Conservation (phyloP, 2,113 vertebrate species). For the Oncorhynchus kisutch region DNA sequence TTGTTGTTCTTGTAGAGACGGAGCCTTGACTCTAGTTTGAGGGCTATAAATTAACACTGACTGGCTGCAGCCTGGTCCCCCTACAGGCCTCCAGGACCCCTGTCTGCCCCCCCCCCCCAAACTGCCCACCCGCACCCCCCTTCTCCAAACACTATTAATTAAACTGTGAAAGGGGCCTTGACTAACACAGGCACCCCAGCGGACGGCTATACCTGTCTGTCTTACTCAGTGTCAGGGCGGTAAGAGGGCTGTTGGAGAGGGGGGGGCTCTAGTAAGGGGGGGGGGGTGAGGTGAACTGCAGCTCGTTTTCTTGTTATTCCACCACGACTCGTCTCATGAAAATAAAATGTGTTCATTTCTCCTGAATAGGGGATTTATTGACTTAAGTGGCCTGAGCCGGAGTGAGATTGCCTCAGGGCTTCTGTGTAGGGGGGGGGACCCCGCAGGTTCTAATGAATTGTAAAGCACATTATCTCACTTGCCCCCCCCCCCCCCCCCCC, state of each 20-base stretch:
- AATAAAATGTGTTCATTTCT: conserved; percentile 66
- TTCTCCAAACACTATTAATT: conserved; percentile 78
- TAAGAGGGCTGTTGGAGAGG: conserved; percentile 31
- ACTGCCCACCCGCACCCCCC: conserved; percentile 53
- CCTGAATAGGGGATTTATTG: conserved; percentile 71
- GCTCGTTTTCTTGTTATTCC: conserved; percentile 45
- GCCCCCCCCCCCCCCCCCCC: not conserved
- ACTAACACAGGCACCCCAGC: conserved; percentile 69
- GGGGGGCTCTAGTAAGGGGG: conserved; percentile 32
- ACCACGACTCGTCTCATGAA: conserved; percentile 61
- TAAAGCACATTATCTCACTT: conserved; percentile 67
- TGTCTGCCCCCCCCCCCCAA: conserved; percentile 56
- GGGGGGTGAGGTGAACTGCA: conserved; percentile 36
- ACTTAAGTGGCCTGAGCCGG: conserved; percentile 61
- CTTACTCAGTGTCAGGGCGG: conserved; percentile 68
- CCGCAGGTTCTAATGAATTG: conserved; percentile 66
- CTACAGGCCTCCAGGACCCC: conserved; percentile 47
- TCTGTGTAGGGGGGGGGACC: conserved; percentile 41
- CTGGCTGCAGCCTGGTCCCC: conserved; percentile 23
- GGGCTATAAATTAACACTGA: conserved; percentile 74
- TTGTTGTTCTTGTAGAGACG: conserved; percentile 75
- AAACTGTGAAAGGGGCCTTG: conserved; percentile 78
- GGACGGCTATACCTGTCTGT: conserved; percentile 69
- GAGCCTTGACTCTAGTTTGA: conserved; percentile 62
- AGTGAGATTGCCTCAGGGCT: conserved; percentile 61